Evolutionary conservation across 92 coral and sea anemone species (phyloP).

Genomic region (Epizoanthus stellaris): DNA sequence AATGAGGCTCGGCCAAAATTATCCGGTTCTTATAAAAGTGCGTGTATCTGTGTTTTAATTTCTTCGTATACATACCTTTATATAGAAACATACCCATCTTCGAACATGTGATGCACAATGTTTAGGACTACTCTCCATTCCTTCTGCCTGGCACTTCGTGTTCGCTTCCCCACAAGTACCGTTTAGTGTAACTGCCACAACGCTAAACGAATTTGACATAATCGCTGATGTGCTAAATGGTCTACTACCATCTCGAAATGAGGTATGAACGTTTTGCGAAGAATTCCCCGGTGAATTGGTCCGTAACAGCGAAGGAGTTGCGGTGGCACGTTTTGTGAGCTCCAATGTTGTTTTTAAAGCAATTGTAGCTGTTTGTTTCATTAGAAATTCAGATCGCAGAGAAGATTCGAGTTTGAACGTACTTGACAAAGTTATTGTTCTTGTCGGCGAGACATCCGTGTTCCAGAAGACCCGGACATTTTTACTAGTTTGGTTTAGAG

Average conservation of each 20-base stretch:
- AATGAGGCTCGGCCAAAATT: too few relatives aligned
- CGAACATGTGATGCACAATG: not conserved
- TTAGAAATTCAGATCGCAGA: not conserved
- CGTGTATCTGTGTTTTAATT: too few relatives aligned
- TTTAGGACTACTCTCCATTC: not conserved
- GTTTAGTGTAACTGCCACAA: not conserved
- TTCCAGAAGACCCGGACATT: not conserved
- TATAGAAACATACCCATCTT: constrained; percentile 10
- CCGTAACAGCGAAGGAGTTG: not conserved
- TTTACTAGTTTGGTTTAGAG: not conserved
- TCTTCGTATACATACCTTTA: not conserved
- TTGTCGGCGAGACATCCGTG: not conserved
- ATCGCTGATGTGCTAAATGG: not conserved
- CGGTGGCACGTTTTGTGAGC: not conserved
- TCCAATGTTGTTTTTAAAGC: not conserved
- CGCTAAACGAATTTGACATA: not conserved
- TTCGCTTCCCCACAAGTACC: not conserved
- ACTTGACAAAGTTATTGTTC: not conserved
- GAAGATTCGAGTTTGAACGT: not conserved
- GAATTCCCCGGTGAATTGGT: not conserved
- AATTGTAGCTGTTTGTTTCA: not conserved
- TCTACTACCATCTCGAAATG: not conserved
- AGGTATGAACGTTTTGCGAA: not conserved
- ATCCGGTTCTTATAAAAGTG: too few relatives aligned
- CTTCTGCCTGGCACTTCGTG: not conserved